phyloP scores from a whole-genome alignment of 2,797 vertebrate species.

The Xiphorhynchus erythropygius region DNA sequence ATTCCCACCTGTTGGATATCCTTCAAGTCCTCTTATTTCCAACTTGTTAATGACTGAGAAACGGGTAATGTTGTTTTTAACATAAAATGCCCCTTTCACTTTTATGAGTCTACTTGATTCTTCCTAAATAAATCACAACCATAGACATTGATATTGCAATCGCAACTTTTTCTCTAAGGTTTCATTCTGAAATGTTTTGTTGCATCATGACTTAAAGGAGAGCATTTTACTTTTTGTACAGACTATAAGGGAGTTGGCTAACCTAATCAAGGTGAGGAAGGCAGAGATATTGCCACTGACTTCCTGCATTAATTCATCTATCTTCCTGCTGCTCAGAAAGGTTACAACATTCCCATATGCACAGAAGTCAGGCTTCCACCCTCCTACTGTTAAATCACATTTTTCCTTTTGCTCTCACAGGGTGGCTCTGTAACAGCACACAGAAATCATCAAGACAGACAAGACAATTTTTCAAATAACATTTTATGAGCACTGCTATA shows the following conservation, averaged over 20 bases:
- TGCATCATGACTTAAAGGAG: not conserved
- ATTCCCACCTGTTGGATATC: not conserved
- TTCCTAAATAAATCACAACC: not conserved
- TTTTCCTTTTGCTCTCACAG: not conserved
- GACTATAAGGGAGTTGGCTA: not conserved
- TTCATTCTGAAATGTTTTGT: not conserved
- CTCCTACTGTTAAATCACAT: not conserved
- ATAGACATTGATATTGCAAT: fast-evolving
- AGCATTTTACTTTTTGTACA: not conserved
- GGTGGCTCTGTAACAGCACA: not conserved
- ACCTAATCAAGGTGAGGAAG: not conserved
- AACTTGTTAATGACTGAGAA: not conserved
- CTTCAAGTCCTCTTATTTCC: not conserved
- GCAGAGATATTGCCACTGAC: not conserved
- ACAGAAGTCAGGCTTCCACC: not conserved
- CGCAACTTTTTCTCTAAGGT: not conserved
- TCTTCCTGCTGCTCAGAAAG: not conserved
- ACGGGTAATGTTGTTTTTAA: not conserved
- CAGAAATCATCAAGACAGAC: not conserved
- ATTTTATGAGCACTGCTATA: not conserved
- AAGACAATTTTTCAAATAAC: not conserved
- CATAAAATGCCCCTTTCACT: not conserved
- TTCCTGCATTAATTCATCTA: not conserved
- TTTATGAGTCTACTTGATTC: not conserved
- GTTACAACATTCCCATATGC: not conserved